Conservation (phyloP, 2,888 invertebrate genomes). For the Lithophane socia region DNA sequence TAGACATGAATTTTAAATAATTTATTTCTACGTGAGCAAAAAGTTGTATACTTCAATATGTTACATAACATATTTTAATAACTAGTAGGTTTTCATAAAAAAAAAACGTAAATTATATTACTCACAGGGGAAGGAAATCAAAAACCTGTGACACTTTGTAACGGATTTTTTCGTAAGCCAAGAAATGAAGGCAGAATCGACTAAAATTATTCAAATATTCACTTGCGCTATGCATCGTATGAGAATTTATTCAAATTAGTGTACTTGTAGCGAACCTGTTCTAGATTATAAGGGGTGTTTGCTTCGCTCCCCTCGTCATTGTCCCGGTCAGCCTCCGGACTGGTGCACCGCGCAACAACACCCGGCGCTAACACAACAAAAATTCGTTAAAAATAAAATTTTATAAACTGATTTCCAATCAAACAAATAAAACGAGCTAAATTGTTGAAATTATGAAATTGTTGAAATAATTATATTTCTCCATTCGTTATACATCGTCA, state of each 20-base stretch:
- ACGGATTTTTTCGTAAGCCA: conserved; percentile 64
- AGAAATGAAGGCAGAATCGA: conserved; percentile 65
- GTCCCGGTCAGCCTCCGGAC: conserved; percentile 66
- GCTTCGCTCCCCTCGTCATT: conserved; percentile 65
- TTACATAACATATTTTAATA: conserved; percentile 3
- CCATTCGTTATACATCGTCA: conserved; percentile 25
- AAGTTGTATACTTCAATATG: not conserved
- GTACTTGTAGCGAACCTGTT: conserved; percentile 85
- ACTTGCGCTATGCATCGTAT: conserved; percentile 68
- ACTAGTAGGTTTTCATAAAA: conserved; percentile 17
- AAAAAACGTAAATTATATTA: conserved; percentile 55
- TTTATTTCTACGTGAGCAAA: not conserved
- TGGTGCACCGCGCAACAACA: conserved; percentile 57
- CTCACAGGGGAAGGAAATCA: conserved; percentile 56
- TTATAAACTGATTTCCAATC: not conserved
- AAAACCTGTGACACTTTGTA: conserved; percentile 64
- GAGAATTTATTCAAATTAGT: conserved; percentile 86
- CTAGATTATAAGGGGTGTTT: conserved; percentile 70
- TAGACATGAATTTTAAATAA: not conserved
- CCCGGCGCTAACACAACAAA: conserved; percentile 45
- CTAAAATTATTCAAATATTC: conserved; percentile 65
- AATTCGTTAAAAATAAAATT: not conserved
- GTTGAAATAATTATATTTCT: conserved; percentile 1
- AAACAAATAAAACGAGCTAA: not conserved
- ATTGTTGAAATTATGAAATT: not conserved